Conservation (phyloP, 92 coral and sea anemone species). For the Palythoa grandis region DNA sequence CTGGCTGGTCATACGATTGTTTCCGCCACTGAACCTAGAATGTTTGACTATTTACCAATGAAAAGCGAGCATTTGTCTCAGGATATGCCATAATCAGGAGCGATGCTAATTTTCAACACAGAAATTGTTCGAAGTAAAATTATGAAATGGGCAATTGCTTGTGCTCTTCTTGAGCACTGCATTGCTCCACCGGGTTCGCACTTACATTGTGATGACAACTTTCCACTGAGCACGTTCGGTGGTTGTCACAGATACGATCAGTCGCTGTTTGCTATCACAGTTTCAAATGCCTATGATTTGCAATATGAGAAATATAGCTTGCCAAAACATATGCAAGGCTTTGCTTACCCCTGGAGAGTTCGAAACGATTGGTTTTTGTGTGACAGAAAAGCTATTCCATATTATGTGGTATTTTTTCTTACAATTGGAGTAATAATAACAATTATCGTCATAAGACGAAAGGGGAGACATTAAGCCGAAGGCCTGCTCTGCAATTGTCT, state of each 20-base stretch:
- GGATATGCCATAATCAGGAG: slow-evolving; percentile 42
- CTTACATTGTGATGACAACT: slow-evolving; percentile 30
- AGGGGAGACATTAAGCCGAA: neutral
- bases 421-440: neutral
- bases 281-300: slow-evolving; percentile 46
- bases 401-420: slow-evolving; percentile 11
- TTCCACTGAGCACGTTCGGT: slow-evolving; percentile 23
- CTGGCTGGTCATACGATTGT: slow-evolving; percentile 23
- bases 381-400: slow-evolving; percentile 19
- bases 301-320: slow-evolving; percentile 40
- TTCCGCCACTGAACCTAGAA: slow-evolving; percentile 48
- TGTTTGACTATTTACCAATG: slow-evolving; percentile 58
- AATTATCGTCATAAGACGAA: neutral
- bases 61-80: neutral
- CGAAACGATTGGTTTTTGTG: slow-evolving; percentile 22
- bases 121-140: slow-evolving; percentile 18
- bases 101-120: slow-evolving; percentile 52
- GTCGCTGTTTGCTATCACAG: slow-evolving; percentile 39
- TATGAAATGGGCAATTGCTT: slow-evolving; percentile 57
- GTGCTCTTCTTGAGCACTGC: slow-evolving; percentile 45
- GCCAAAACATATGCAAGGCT: neutral
- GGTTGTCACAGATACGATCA: slow-evolving; percentile 67
- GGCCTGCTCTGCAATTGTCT: too few relatives aligned
- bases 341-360: slow-evolving; percentile 40
- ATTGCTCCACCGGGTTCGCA: slow-evolving; percentile 53